phyloP scores from a whole-genome alignment of 2,113 vertebrate genomes.

The Gadus macrocephalus region DNA sequence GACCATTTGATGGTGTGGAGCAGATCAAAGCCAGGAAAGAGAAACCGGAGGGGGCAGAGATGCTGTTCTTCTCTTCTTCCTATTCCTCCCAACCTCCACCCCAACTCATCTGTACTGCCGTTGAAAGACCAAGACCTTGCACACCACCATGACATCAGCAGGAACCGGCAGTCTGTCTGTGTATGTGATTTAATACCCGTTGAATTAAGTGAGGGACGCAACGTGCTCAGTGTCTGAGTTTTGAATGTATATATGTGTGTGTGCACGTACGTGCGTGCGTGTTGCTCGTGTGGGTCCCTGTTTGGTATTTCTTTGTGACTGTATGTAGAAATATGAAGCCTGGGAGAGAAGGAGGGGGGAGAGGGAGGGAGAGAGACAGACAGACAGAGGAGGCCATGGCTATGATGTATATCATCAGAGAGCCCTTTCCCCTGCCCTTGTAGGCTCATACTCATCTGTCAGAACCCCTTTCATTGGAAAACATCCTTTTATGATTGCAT shows the following conservation, averaged over 20 bases:
- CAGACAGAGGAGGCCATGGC: constrained; percentile 26
- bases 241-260: neutral
- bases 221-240: no score
- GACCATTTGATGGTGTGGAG: constrained; percentile 6
- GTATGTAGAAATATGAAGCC: constrained; percentile 49
- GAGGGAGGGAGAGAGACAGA: neutral
- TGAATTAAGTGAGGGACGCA: no score
- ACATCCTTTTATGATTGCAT: constrained; percentile 71
- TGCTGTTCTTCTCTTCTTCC: constrained; percentile 34
- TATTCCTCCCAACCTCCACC: constrained; percentile 37
- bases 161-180: neutral
- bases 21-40: constrained; percentile 35
- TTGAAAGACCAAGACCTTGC: constrained; percentile 49
- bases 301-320: constrained; percentile 33
- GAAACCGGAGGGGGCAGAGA: constrained; percentile 41
- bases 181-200: constrained; percentile 7
- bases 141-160: constrained; percentile 47
- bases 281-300: constrained; percentile 10
- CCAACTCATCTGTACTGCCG: constrained; percentile 41
- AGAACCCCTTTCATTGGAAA: constrained; percentile 62
- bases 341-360: constrained; percentile 25
- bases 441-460: constrained; percentile 62
- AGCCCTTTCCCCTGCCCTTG: constrained; percentile 51
- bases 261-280: neutral
- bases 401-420: constrained; percentile 51